Base-by-base conservation (phyloP, 2,797 vertebrate species). In the Buphagus erythrorhynchus region DNA sequence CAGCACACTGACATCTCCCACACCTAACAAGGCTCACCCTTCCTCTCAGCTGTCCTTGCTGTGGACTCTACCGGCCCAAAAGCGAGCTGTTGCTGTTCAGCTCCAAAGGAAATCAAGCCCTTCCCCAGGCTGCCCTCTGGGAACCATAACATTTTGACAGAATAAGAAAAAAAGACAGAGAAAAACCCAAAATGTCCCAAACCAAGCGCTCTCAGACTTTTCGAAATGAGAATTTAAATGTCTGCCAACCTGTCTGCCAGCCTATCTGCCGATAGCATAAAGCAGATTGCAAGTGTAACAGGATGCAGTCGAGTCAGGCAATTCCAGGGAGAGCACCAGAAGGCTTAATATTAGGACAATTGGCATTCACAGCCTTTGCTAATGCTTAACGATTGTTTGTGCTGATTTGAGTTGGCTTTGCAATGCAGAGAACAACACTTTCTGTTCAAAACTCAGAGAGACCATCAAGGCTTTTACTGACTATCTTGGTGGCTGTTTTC, bases 211-310 rank as follows among this genome's bases (percentile, higher is more conserved):
- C 79, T 93, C 38, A 26, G 62, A 88, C 90, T 93, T 86, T 97
- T 87, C 90, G 91, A 96, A 97, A 97, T 93, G 74, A 94, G 90
- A 97, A 95, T 82, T 94, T 94, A 96, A 97, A 95, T 18, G 33
- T 91, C 90, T 97, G 96, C 89, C 96, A 96, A 89, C 80, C 95
- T 97, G 33, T 91, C 90, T 97, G 96, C 89, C 96, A 96, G 90
- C 83, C 95, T 97, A 86, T 90, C 78, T 89, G 79, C 86, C 0
- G 42, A 95, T 67, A 97, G 95, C 95, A 97, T 91, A 96, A 97
- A 98, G 96, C 98, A 98, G 97, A 98, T 97, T 98, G 97, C 59
- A 81, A 97, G 95, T 87, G 84, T 96, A 96, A 95, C 82, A 31
- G 93, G 92, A 98, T 61, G 95, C 95, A 97, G 51, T 94, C 26